Conservation (phyloP, 2,888 invertebrate species). For the Amiota mariae region DNA sequence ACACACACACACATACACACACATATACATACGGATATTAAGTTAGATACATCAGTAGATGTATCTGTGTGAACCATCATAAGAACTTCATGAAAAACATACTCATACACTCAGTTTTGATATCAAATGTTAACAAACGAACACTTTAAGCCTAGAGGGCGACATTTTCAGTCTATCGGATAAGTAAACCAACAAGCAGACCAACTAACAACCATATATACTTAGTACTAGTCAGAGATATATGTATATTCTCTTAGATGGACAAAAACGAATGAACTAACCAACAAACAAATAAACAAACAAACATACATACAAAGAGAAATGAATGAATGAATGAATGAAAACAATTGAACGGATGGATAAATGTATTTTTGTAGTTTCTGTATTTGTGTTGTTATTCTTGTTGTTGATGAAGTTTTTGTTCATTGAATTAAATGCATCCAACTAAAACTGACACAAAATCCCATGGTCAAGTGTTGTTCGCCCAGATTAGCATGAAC, state of each 20-base stretch:
- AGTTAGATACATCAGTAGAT: no score
- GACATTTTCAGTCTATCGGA: background rate
- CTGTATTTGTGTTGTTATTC: background rate
- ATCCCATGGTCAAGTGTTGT: background rate
- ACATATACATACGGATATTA: conserved; percentile 48
- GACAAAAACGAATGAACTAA: no score
- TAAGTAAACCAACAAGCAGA: background rate
- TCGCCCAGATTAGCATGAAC: background rate
- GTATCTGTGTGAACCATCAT: no score
- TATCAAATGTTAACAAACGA: no score
- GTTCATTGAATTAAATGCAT: conserved; percentile 64
- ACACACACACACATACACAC: conserved; percentile 65
- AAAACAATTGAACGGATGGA: background rate
- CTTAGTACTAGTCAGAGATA: background rate
- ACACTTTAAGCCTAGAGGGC: background rate
- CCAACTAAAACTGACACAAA: conserved; percentile 43
- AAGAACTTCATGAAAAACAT: no score
- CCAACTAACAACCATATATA: background rate
- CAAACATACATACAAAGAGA: background rate
- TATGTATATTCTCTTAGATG: background rate
- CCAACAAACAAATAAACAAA: background rate
- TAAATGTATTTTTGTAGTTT: background rate
- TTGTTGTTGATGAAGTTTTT: conserved; percentile 50
- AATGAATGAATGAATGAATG: background rate
- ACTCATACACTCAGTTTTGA: no score